phyloP scores from a whole-genome alignment of 2,113 vertebrate genomes.

The Climacteris rufus region DNA sequence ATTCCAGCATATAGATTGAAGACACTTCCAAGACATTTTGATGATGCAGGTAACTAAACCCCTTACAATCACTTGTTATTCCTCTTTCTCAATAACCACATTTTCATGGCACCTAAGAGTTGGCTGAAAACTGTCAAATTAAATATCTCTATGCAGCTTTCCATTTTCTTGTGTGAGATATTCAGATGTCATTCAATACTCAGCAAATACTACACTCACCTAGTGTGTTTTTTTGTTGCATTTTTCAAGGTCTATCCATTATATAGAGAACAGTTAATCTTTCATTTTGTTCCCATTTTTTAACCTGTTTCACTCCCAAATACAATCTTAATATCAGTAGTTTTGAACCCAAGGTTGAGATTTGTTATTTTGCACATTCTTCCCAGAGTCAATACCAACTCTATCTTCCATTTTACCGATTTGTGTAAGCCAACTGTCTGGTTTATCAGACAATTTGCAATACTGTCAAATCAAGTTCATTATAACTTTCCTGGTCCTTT shows the following conservation, averaged over 20 bases:
- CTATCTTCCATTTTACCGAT: neutral
- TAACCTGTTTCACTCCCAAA: neutral
- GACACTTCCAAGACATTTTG: neutral
- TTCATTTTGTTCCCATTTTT: neutral
- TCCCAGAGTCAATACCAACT: neutral
- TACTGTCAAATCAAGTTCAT: neutral
- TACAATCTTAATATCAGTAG: neutral
- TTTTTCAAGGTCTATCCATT: neutral
- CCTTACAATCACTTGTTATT: neutral
- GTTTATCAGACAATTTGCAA: neutral
- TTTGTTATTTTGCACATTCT: neutral
- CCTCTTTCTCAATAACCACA: neutral
- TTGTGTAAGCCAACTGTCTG: neutral
- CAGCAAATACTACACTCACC: neutral
- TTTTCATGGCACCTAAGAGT: neutral
- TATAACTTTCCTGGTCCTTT: neutral
- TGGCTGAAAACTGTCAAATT: neutral
- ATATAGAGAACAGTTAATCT: neutral
- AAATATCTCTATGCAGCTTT: neutral
- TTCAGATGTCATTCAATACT: neutral
- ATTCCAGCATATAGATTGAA: neutral
- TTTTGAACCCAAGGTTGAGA: neutral
- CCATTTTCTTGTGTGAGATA: neutral
- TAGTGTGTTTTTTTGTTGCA: neutral
- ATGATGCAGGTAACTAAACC: neutral